A percentile compares a stretch with the other conserved stretches of the same genome.
phyloP scores from a whole-genome alignment of 2,888 invertebrate genomes.

The Podotricha telesiphe region DNA sequence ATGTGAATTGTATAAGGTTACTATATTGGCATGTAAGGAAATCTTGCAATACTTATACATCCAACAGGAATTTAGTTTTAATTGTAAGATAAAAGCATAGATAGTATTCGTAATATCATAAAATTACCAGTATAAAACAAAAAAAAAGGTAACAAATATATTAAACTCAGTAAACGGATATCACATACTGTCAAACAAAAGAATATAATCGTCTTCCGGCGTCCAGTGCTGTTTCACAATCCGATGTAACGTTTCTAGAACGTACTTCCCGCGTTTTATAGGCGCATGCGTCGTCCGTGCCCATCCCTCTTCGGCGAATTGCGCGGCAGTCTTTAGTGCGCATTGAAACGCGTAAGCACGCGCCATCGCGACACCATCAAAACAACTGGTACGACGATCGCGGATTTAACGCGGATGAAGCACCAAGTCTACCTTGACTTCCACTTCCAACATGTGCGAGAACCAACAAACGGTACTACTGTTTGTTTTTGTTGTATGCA shows the following conservation, averaged over 20 bases:
- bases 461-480: constrained; percentile 62
- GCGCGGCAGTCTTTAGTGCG: constrained; percentile 74
- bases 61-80: no score
- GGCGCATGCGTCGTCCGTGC: constrained; percentile 69
- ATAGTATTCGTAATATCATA: not conserved
- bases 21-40: no score
- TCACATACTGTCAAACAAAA: constrained; percentile 29
- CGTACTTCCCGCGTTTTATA: constrained; percentile 70
- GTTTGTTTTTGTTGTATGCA: constrained; percentile 59
- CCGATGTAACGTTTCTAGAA: constrained; percentile 66
- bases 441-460: constrained; percentile 50
- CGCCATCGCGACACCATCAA: constrained; percentile 53
- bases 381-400: constrained; percentile 69
- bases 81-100: no score
- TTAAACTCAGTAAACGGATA: not conserved
- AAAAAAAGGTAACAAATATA: not conserved
- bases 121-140: not conserved
- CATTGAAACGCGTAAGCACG: constrained; percentile 63
- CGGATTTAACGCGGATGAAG: constrained; percentile 61
- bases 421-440: constrained; percentile 55
- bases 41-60: no score
- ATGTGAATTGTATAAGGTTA: no score
- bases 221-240: constrained; percentile 40
- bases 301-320: constrained; percentile 67
- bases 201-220: constrained; percentile 42